A percentile compares a stretch with the other conserved stretches of the same genome.
Evolutionary conservation across 1,140 invertebrate species (phyloP).

Genomic region (Bombus waltoni): DNA sequence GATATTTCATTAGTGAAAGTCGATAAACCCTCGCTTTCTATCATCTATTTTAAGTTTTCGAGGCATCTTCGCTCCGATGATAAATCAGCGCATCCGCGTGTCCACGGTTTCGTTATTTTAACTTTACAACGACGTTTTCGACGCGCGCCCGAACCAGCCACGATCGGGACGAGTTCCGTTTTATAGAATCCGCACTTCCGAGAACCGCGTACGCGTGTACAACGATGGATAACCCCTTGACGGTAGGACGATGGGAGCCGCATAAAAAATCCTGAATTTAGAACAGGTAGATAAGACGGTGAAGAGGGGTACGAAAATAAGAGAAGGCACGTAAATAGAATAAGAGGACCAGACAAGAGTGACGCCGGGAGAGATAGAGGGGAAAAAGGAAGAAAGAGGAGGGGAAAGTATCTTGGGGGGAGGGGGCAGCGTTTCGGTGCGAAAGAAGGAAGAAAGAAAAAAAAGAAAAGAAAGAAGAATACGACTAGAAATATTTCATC

Average conservation of each 20-base stretch:
- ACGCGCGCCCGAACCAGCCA: background rate
- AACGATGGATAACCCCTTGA: slow-evolving; percentile 42
- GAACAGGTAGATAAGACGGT: slow-evolving; percentile 56
- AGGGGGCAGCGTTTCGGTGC: slow-evolving; percentile 16
- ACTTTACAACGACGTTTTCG: background rate
- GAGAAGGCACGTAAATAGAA: slow-evolving; percentile 36
- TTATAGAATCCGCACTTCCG: slow-evolving; percentile 47
- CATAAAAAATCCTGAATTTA: slow-evolving; percentile 56
- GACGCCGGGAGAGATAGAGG: slow-evolving; percentile 11
- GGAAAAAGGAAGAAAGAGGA: background rate
- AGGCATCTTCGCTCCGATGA: background rate
- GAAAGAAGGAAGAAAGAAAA: background rate
- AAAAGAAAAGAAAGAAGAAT: background rate
- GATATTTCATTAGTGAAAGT: slow-evolving; percentile 45
- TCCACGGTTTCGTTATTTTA: background rate
- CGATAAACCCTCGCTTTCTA: slow-evolving; percentile 4
- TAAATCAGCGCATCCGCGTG: slow-evolving; percentile 11
- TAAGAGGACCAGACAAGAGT: slow-evolving; percentile 32
- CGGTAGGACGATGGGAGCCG: slow-evolving; percentile 45
- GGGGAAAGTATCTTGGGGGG: slow-evolving; percentile 2
- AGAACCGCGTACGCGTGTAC: slow-evolving; percentile 39
- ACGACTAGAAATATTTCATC: slow-evolving; percentile 23
- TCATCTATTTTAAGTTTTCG: background rate
- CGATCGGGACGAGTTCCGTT: slow-evolving; percentile 8
- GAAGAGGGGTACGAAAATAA: slow-evolving; percentile 45